Evolutionary conservation across 1,140 invertebrate species (phyloP).

Genomic region (Hestina assimilis): DNA sequence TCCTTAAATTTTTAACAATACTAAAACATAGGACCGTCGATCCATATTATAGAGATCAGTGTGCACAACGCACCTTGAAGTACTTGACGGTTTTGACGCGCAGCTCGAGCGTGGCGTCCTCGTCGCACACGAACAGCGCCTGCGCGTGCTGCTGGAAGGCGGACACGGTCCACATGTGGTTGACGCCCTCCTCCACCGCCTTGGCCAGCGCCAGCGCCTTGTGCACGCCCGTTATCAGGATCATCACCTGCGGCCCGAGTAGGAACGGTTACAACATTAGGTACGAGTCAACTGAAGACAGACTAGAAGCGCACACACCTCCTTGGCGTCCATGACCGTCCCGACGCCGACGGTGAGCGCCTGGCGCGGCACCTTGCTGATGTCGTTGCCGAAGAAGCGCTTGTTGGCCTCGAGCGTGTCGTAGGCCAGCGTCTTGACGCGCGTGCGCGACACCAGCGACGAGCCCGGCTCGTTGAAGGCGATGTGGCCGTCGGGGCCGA

Average conservation of each 20-base stretch:
- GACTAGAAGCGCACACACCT: slow-evolving; percentile 80
- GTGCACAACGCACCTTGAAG: slow-evolving; percentile 89
- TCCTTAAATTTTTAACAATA: no score
- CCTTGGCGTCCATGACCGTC: slow-evolving; percentile 98
- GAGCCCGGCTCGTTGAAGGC: slow-evolving; percentile 99
- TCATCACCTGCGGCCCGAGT: slow-evolving; percentile 83
- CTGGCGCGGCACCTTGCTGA: slow-evolving; percentile 93
- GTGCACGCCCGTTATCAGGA: slow-evolving; percentile 97
- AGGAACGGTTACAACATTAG: background rate
- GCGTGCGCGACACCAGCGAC: slow-evolving; percentile 94
- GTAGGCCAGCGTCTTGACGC: slow-evolving; percentile 97
- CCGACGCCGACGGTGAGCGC: slow-evolving; percentile 98
- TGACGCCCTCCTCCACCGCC: slow-evolving; percentile 98
- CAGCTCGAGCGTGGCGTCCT: slow-evolving; percentile 97
- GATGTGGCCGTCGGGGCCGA: slow-evolving; percentile 99
- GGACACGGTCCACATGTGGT: slow-evolving; percentile 99
- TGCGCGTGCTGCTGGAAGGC: slow-evolving; percentile 97
- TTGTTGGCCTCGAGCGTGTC: slow-evolving; percentile 98
- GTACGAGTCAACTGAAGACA: background rate
- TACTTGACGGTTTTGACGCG: slow-evolving; percentile 99
- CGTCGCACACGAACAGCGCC: slow-evolving; percentile 97
- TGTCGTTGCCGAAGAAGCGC: slow-evolving; percentile 97
- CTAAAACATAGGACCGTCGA: no score
- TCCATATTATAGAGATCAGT: background rate
- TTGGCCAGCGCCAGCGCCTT: slow-evolving; percentile 98